A percentile compares a stretch with the other conserved stretches of the same genome.
These are phyloP conservation scores for Acomys russatus DNA, from an alignment of 2,797 vertebrate genomes.

Conservation along the genomic window DNA sequence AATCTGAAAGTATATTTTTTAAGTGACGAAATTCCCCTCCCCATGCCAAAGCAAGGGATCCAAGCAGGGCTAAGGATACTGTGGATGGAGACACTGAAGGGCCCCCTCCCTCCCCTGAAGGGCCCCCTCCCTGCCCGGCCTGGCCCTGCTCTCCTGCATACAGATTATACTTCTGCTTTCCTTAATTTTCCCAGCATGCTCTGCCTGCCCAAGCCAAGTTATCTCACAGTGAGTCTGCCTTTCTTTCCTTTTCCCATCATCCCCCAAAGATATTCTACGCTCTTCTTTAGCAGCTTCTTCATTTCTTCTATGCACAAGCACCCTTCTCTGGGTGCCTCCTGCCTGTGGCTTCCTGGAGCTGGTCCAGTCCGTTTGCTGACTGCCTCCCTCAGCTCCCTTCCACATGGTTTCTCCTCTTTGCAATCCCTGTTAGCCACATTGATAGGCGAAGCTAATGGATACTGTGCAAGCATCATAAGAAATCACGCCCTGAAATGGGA, in stretches of 20 bases:
- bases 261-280: background rate
- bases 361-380: background rate
- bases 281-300: background rate
- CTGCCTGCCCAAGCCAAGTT: background rate
- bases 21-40: slow-evolving; percentile 50
- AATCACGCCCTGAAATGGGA: slow-evolving; percentile 39
- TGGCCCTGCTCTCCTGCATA: background rate
- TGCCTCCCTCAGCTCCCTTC: background rate
- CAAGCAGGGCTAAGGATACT: background rate
- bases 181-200: background rate
- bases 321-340: background rate
- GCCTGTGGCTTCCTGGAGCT: slow-evolving; percentile 39
- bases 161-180: background rate
- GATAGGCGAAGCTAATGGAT: background rate
- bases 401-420: background rate
- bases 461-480: background rate
- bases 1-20: slow-evolving; percentile 67
- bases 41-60: slow-evolving; percentile 19
- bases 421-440: background rate
- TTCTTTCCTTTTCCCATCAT: background rate
- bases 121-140: background rate
- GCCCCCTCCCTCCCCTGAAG: background rate
- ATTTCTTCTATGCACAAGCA: background rate
- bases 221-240: background rate
- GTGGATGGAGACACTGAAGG: background rate